These are phyloP conservation scores for Apodemia hepburni DNA, from an alignment of 2,888 invertebrate genomes.

Conservation along the genomic window DNA sequence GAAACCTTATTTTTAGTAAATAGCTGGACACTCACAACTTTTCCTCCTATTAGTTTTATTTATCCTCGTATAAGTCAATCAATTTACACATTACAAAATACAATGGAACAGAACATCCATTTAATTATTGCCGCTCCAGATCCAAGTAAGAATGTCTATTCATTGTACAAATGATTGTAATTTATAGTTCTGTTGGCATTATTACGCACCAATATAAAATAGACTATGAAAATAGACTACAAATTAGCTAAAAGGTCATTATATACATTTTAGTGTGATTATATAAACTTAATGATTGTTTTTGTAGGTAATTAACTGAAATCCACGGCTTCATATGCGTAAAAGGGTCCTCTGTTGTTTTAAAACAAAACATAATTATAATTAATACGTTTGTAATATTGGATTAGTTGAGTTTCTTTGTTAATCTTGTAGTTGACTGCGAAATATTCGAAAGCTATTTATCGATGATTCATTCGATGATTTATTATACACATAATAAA, in stretches of 20 bases:
- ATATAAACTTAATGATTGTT: neutral
- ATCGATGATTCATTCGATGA: too few species aligned
- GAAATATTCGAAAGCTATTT: too few species aligned
- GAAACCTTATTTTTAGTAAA: too few species aligned
- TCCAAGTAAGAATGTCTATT: constrained; percentile 3
- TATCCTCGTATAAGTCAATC: too few species aligned
- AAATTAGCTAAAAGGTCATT: constrained; percentile 4
- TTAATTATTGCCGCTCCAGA: neutral
- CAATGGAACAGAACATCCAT: neutral
- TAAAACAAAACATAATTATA: neutral
- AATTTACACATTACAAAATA: neutral
- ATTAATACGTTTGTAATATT: neutral
- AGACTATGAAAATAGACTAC: constrained; percentile 9
- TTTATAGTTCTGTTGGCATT: neutral
- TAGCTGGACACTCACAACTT: too few species aligned
- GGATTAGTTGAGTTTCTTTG: too few species aligned
- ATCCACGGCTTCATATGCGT: neutral
- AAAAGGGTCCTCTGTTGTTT: neutral
- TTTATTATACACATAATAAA: too few species aligned
- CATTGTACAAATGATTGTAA: constrained; percentile 10
- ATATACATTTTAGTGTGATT: neutral
- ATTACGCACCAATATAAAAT: constrained; percentile 1
- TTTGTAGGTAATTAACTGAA: neutral
- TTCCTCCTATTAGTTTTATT: too few species aligned
- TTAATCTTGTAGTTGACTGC: too few species aligned